A percentile compares a stretch with the other conserved stretches of the same genome.
These are phyloP conservation scores for Spisula solida DNA, from an alignment of 2,888 invertebrate species.

Conservation along the genomic window DNA sequence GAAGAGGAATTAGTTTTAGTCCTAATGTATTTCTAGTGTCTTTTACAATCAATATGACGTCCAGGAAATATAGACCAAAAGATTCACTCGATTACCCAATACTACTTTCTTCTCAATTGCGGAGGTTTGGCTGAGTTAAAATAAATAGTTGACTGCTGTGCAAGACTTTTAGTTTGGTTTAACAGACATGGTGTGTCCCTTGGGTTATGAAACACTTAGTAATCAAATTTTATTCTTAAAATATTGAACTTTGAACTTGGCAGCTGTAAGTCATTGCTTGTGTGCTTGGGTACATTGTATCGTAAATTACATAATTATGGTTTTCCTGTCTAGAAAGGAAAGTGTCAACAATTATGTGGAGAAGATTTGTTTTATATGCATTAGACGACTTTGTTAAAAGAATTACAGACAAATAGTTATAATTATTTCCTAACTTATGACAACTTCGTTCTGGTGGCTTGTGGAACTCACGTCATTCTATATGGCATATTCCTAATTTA, in stretches of 20 bases:
- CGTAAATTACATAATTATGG: not conserved
- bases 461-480: too few relatives aligned
- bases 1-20: conserved; percentile 13
- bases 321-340: too few relatives aligned
- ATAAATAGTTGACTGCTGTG: not conserved
- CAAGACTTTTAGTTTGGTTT: not conserved
- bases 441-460: too few relatives aligned
- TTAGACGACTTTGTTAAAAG: too few relatives aligned
- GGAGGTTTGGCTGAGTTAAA: not conserved
- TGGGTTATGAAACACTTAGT: not conserved
- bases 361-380: too few relatives aligned
- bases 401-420: too few relatives aligned
- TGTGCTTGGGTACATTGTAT: not conserved
- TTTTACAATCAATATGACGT: conserved; percentile 20
- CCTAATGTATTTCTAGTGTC: conserved; percentile 18
- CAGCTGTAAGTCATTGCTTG: not conserved
- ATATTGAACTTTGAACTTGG: not conserved
- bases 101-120: not conserved
- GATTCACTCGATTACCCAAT: not conserved
- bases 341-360: too few relatives aligned
- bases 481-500: too few relatives aligned
- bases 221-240: not conserved
- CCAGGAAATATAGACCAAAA: not conserved
- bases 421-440: too few relatives aligned
- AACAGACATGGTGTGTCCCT: not conserved